These are phyloP conservation scores for Amphiprion percula DNA, from an alignment of 2,113 vertebrate genomes.

Conservation along the genomic window DNA sequence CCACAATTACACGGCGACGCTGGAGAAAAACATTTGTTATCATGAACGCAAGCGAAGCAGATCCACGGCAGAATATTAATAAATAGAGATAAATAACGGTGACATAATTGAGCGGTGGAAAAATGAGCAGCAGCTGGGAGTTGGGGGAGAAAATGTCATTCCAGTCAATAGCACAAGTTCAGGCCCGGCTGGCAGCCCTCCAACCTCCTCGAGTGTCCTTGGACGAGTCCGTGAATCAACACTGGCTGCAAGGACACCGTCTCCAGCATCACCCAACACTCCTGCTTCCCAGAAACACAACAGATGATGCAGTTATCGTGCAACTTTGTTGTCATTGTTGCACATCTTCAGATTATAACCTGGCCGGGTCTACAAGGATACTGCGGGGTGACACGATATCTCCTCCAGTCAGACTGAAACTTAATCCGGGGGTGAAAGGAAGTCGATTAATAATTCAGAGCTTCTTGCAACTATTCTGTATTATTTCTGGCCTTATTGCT, in stretches of 20 bases:
- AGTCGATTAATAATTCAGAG: slow-evolving; percentile 82
- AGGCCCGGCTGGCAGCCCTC: slow-evolving; percentile 14
- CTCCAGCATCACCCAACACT: background rate
- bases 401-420: slow-evolving; percentile 67
- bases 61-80: slow-evolving; percentile 1
- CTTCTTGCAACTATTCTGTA: slow-evolving; percentile 74
- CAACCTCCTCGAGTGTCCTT: slow-evolving; percentile 50
- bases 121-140: background rate
- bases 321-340: background rate
- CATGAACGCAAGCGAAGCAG: no score
- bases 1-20: no score
- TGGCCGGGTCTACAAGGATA: slow-evolving; percentile 57
- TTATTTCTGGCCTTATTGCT: slow-evolving; percentile 75
- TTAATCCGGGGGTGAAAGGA: slow-evolving; percentile 75
- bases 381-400: slow-evolving; percentile 64
- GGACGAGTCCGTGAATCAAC: slow-evolving; percentile 27
- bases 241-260: slow-evolving; percentile 11
- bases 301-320: background rate
- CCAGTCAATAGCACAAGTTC: slow-evolving; percentile 19
- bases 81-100: background rate
- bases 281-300: slow-evolving; percentile 15
- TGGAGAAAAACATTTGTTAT: no score
- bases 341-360: slow-evolving; percentile 41
- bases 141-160: slow-evolving; percentile 13
- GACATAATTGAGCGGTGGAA: background rate